Evolutionary conservation across 2,797 vertebrate genomes (phyloP), one percentile per base, ranked within the genome.

Genomic region (Sebastes alutus): DNA sequence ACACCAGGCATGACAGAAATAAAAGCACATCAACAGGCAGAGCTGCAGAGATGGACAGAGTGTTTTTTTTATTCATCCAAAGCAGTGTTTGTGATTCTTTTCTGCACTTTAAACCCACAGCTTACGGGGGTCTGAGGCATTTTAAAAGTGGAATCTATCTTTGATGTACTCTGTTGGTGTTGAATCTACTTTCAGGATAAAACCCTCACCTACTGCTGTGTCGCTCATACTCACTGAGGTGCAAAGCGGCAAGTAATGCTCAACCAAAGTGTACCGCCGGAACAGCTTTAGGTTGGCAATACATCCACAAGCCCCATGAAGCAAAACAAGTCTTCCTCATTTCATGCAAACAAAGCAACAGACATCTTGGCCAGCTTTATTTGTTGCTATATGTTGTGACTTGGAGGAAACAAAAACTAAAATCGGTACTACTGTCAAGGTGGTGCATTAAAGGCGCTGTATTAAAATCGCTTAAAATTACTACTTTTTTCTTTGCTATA

Each of bases 61-160:
- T 70, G 64, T 61, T 81, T 77, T 69, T 91, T 92, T 92, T 87
- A 93, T 93, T 93, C 85, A 88, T 84, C 87, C 81, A 84, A 86
- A 86, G 77, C 73, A 72, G 72, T 77, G 72, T 88, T 88, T 89
- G 84, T 73, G 84, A 88, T 84, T 91, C 83, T 83, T 90, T 80
- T 82, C 72, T 60, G 84, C 76, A 87, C 87, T 92, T 93, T 92
- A 89, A 90, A 86, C 81, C 82, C 65, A 71, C 75, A 81, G 72
- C 77, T 90, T 87, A 80, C 27, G 29, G 79, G 76, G 82, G 72
- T 80, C 67, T 55, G 56, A 81, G 70, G 76, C 56, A 66, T 86
- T 93, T 86, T 81, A 70, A 83, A 88, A 88, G 84, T 81, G 64
- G 87, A 89, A 84, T 84, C 77, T 71, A 77, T 87, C 76, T 77